These are phyloP conservation scores for Tragelaphus buxtoni DNA, from an alignment of 2,113 vertebrate genomes.

Conservation along the genomic window DNA sequence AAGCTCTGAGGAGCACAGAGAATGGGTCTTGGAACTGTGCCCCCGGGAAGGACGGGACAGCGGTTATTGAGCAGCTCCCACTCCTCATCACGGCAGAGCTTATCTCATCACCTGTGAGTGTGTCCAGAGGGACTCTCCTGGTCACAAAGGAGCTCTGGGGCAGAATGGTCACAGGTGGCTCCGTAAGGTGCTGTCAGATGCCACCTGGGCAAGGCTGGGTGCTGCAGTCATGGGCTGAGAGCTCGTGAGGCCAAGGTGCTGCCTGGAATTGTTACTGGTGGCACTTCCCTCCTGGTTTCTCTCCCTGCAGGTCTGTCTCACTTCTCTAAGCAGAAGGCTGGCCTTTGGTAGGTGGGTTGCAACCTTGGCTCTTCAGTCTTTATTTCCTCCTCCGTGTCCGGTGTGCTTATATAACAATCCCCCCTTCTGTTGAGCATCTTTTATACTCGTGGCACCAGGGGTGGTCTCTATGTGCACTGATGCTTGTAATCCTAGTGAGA, in stretches of 20 bases:
- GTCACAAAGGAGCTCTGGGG: neutral
- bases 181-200: neutral
- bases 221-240: neutral
- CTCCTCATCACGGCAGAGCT: too few species aligned
- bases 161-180: neutral
- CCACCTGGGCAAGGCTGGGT: neutral
- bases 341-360: neutral
- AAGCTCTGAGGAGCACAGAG: neutral
- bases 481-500: too few species aligned
- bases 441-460: neutral
- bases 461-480: neutral
- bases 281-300: neutral
- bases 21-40: neutral
- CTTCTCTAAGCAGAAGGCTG: neutral
- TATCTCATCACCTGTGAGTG: neutral
- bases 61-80: neutral
- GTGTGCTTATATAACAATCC: neutral
- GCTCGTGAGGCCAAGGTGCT: neutral
- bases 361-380: neutral
- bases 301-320: neutral
- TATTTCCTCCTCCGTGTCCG: too few species aligned
- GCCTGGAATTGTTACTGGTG: neutral
- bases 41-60: rapidly evolving
- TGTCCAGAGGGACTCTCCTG: neutral
- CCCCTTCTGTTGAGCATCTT: neutral